These are phyloP conservation scores for Oreochromis aureus DNA, from an alignment of 2,113 vertebrate genomes.

Conservation along the genomic window DNA sequence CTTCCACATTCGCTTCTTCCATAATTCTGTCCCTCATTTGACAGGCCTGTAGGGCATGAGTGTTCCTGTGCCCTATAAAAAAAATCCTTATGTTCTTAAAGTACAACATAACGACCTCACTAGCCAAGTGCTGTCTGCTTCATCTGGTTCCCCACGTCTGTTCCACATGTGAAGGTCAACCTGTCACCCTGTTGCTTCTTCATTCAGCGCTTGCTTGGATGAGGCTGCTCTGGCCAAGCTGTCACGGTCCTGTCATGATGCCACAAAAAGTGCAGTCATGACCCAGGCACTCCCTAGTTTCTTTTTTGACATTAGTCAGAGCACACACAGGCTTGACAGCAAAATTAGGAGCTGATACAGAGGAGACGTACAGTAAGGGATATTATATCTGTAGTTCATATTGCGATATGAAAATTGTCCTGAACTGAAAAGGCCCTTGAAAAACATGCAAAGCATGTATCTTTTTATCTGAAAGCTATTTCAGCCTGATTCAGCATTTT, in stretches of 20 bases:
- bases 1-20: neutral
- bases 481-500: neutral
- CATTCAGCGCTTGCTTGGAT: conserved; percentile 4
- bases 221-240: neutral
- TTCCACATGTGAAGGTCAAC: neutral
- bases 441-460: neutral
- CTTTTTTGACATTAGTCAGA: neutral
- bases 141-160: neutral
- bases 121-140: neutral
- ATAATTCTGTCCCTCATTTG: neutral
- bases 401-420: neutral
- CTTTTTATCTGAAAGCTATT: neutral
- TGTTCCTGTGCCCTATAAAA: neutral
- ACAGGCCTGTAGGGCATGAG: neutral
- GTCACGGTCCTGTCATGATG: neutral
- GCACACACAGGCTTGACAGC: neutral
- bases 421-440: neutral
- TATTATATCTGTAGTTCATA: neutral
- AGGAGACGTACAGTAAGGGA: neutral
- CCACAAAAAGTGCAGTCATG: neutral
- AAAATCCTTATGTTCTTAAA: neutral
- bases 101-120: neutral
- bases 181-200: neutral
- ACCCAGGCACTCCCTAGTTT: neutral
- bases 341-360: neutral